Evolutionary conservation across 2,797 vertebrate species (phyloP), one percentile per base, ranked within the genome.

Genomic region (Chelmon rostratus): DNA sequence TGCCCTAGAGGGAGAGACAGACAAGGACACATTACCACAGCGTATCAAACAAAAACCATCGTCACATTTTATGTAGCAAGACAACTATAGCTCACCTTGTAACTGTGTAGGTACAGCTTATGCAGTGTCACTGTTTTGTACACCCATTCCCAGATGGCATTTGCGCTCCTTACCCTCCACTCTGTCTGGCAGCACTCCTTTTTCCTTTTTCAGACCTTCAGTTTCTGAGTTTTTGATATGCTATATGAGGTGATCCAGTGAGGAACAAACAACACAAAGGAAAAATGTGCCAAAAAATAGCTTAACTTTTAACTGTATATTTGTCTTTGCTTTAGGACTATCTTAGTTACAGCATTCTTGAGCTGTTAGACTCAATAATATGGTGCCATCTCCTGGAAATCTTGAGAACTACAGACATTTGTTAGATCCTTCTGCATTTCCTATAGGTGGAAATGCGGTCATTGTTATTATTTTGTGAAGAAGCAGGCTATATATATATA

Each of bases 341-440:
- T 92, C 91, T 94, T 94, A 94, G 92, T 94, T 93, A 86, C 89
- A 91, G 92, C 93, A 82, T 90, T 94, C 89, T 92, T 90, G 88
- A 88, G 93, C 94, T 95, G 94, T 95, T 94, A 90, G 91, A 94
- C 89, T 93, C 91, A 95, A 94, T 94, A 95, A 93, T 94, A 95
- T 95, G 94, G 95, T 95, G 96, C 95, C 95, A 95, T 95, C 94
- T 95, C 94, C 96, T 96, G 95, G 93, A 94, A 95, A 95, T 95
- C 94, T 95, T 96, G 95, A 96, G 94, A 94, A 95, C 88, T 93
- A 92, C 92, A 93, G 90, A 94, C 88, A 93, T 93, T 91, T 90
- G 84, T 89, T 92, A 90, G 90, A 89, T 93, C 78, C 77, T 91
- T 84, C 86, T 90, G 86, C 90, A 86, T 92, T 91, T 92, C 88